Evolutionary conservation across 2,797 vertebrate species (phyloP), one percentile per base, ranked within the genome.

Genomic region (Threskiornis aethiopicus): DNA sequence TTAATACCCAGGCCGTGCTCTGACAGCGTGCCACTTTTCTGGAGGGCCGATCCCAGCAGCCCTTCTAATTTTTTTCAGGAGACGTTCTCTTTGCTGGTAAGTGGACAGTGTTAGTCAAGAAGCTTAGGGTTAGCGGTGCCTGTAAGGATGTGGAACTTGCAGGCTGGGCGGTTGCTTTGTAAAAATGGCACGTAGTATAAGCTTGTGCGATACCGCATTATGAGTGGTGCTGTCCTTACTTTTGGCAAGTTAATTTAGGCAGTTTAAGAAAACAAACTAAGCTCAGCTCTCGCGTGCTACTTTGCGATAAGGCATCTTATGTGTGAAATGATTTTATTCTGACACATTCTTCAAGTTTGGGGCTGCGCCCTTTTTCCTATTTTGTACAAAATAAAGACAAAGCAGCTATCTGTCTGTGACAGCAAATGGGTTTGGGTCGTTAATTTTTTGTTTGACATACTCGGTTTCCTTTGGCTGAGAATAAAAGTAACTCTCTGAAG

Each of bases 261-360:
- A 64, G 84, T 61, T 95, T 75, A 55, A 77, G 78, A 90, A 94
- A 96, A 61, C 64, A 95, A 80, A 76, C 25, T 25, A 52, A 78
- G 70, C 76, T 91, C 61, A 75, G 89, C 75, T 93, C 71, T 67
- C 89, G 33, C 0, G 0, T 79, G 67, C 75, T 89, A 2, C 88
- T 78, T 57, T 71, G 78, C 0, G n/a, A 65, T 93, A 75, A 85
- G n/a, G 49, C 57, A 25, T 96, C 61, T 81, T 61, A n/a, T 7
- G 49, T 70, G 67, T 37, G 46, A 89, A 80, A 58, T 75, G 33
- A 85, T 85, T 89, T 62, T 87, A 59, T 79, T 96, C 87, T 80
- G 86, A 83, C 84, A 77, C 41, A 67, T 87, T 67, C 51, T 89
- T 91, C 37, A n/a, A 46, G 66, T 79, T 59, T 54, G 41, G 6